Percentiles rank a stretch among this genome's conserved stretches.
Evolutionary conservation across 2,888 invertebrate genomes (phyloP).

Genomic region (Portevinia maculata): DNA sequence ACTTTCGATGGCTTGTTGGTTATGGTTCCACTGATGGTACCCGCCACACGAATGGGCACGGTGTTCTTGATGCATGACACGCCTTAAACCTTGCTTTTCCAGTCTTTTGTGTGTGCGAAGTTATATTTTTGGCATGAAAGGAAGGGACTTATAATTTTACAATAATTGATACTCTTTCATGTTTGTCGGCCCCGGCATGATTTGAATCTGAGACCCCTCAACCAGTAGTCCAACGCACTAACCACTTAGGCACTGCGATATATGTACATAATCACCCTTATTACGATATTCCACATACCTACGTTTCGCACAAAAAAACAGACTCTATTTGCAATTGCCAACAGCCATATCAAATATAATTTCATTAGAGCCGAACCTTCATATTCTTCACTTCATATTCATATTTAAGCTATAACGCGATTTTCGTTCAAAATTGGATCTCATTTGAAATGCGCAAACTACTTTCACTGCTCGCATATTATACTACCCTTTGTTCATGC

Average conservation of each 20-base stretch:
- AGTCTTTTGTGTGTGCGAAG: too few species aligned
- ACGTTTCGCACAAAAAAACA: too few species aligned
- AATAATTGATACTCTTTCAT: too few species aligned
- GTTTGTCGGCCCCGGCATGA: too few species aligned
- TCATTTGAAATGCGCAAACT: constrained; percentile 10
- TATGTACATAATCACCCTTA: too few species aligned
- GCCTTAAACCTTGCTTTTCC: too few species aligned
- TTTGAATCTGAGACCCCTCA: too few species aligned
- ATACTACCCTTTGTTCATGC: constrained; percentile 7
- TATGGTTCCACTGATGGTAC: constrained; percentile 92
- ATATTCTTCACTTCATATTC: constrained; percentile 2
- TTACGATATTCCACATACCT: too few species aligned
- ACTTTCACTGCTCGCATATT: not conserved
- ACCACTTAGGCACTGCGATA: too few species aligned
- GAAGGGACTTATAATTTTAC: too few species aligned
- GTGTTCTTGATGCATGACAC: constrained; percentile 93
- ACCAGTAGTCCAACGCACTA: too few species aligned
- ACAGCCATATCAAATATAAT: not conserved
- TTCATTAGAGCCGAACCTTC: not conserved
- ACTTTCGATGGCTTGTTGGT: constrained; percentile 90
- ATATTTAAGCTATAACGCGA: not conserved
- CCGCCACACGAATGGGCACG: constrained; percentile 93
- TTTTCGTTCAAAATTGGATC: constrained; percentile 12
- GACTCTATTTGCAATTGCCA: not conserved
- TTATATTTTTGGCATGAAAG: too few species aligned